A percentile compares a stretch with the other conserved stretches of the same genome.
These are phyloP conservation scores for Gymnorhina tibicen DNA, from an alignment of 2,113 vertebrate species.

Conservation along the genomic window DNA sequence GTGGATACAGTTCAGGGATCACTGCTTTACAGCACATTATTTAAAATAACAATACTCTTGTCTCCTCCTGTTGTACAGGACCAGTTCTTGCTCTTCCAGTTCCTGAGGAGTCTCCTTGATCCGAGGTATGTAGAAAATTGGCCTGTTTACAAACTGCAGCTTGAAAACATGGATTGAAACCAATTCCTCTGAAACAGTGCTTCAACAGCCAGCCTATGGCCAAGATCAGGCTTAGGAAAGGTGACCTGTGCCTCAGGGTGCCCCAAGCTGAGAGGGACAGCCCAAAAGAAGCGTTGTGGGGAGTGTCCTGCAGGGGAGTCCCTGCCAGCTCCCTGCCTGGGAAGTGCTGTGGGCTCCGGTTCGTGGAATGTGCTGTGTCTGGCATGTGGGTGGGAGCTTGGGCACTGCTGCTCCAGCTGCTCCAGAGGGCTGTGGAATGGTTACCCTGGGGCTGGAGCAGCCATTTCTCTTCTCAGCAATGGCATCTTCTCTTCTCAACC, in stretches of 20 bases:
- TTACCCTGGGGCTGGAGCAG: neutral
- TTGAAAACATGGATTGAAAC: neutral
- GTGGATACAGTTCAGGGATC: neutral
- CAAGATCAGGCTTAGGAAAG: neutral
- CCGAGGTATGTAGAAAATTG: conserved; percentile 77
- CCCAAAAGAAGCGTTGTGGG: neutral
- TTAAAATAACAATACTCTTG: neutral
- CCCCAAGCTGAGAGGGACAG: neutral
- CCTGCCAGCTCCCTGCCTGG: neutral
- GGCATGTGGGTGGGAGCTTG: neutral
- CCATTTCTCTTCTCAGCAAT: neutral
- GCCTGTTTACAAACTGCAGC: neutral
- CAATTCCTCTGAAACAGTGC: neutral
- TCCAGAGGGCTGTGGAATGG: neutral
- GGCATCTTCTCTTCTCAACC: neutral
- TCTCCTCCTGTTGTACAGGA: conserved; percentile 70
- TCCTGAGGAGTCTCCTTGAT: conserved; percentile 87
- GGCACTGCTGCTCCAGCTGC: neutral
- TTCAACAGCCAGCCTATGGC: neutral
- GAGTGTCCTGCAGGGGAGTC: neutral
- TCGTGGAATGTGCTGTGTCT: neutral
- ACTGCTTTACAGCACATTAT: neutral
- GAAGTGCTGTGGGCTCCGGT: neutral
- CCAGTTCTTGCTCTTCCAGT: conserved; percentile 83
- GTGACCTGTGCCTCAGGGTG: neutral